phyloP scores from a whole-genome alignment of 2,797 vertebrate genomes.

The Aselliscus stoliczkanus region DNA sequence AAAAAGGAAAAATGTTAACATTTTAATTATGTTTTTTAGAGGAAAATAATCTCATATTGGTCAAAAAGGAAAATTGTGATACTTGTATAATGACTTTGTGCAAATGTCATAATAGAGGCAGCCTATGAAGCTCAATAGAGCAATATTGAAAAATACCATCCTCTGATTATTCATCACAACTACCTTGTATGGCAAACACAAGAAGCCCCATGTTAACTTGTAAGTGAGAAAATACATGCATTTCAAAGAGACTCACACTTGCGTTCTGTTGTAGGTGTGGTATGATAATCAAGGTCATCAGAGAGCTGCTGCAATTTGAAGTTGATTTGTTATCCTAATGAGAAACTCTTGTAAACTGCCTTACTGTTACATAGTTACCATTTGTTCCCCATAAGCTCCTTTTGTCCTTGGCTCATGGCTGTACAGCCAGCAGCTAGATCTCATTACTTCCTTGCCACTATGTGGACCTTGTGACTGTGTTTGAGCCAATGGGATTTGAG shows the following conservation, averaged over 20 bases:
- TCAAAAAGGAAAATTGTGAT: conserved; percentile 43
- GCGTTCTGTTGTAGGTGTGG: neutral
- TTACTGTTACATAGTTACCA: neutral
- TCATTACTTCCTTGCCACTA: neutral
- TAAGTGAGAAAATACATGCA: neutral
- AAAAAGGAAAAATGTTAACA: neutral
- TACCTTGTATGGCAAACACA: neutral
- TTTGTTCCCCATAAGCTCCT: neutral
- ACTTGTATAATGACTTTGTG: neutral
- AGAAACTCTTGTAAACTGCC: neutral
- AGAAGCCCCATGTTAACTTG: neutral
- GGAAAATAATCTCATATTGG: conserved; percentile 28
- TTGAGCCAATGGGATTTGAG: neutral
- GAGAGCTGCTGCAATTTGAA: neutral
- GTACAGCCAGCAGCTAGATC: neutral
- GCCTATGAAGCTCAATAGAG: neutral
- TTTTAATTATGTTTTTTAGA: conserved; percentile 20
- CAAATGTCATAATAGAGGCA: neutral
- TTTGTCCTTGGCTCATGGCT: neutral
- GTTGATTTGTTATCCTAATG: neutral
- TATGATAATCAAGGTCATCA: neutral
- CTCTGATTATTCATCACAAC: neutral
- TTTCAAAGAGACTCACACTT: neutral
- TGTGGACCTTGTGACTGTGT: neutral
- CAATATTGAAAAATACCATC: neutral